Percentiles rank a stretch among this genome's conserved stretches.
phyloP scores from a whole-genome alignment of 2,113 vertebrate genomes.

The Megaleporinus macrocephalus region DNA sequence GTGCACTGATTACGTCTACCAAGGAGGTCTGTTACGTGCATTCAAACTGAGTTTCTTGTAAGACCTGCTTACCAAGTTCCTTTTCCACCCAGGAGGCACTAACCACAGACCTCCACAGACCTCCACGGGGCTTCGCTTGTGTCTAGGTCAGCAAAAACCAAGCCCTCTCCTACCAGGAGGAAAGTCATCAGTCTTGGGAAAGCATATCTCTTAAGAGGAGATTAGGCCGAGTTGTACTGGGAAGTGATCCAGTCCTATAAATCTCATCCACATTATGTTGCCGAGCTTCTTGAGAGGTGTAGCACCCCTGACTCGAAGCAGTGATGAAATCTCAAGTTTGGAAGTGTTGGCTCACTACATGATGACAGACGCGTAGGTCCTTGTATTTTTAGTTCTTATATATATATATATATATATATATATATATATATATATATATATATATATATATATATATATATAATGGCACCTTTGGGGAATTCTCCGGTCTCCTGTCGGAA shows the following conservation, averaged over 20 bases:
- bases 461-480: conserved; percentile 29
- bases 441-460: no score
- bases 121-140: background rate
- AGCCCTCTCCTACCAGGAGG: background rate
- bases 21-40: conserved; percentile 45
- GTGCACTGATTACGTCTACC: conserved; percentile 17
- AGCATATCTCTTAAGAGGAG: background rate
- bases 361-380: background rate
- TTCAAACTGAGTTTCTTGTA: conserved; percentile 48
- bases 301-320: background rate
- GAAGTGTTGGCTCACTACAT: background rate
- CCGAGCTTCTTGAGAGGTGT: background rate
- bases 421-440: no score
- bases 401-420: no score
- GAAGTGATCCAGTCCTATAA: background rate
- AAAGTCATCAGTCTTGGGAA: conserved; percentile 1
- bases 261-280: background rate
- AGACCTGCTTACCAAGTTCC: conserved; percentile 31
- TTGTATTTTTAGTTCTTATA: background rate
- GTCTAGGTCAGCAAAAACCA: conserved; percentile 32
- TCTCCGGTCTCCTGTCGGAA: background rate
- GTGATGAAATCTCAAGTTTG: background rate
- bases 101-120: conserved; percentile 48
- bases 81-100: conserved; percentile 32
- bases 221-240: background rate